Percentiles rank a stretch among this genome's conserved stretches.
Evolutionary conservation across 64 coral and sea anemone genomes (phyloP).

Genomic region (Cladopsammia gracilis): DNA sequence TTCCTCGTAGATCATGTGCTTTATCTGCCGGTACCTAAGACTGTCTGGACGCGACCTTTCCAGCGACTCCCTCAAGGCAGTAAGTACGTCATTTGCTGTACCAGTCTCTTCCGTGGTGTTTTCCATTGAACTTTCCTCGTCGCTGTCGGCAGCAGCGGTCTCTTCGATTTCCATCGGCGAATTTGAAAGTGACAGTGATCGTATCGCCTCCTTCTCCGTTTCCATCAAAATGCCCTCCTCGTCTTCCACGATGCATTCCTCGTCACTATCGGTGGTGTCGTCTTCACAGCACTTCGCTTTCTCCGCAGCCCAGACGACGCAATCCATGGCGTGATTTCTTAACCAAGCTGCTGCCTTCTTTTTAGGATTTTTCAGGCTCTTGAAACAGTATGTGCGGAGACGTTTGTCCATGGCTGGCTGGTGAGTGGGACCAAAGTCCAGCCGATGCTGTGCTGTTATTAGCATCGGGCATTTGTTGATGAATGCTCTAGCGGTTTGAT

Average conservation of each 20-base stretch:
- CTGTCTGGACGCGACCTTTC: no score
- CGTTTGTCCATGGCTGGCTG: conserved; percentile 46
- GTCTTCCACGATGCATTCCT: neutral
- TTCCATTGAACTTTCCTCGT: no score
- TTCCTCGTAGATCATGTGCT: no score
- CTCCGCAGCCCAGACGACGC: conserved; percentile 54
- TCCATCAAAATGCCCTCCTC: neutral
- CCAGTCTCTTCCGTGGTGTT: no score
- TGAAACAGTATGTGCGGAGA: conserved; percentile 29
- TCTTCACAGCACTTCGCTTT: neutral
- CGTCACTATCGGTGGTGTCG: neutral
- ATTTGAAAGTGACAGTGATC: no score
- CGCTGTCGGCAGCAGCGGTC: no score
- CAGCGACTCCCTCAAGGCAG: no score
- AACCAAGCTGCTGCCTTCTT: conserved; percentile 54
- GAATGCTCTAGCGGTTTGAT: conserved; percentile 33
- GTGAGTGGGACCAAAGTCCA: conserved; percentile 25
- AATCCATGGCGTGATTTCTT: conserved; percentile 63
- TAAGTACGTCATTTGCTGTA: no score
- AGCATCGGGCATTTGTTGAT: conserved; percentile 59
- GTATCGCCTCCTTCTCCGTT: no score
- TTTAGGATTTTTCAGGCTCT: conserved; percentile 25
- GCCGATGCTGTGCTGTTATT: conserved; percentile 15
- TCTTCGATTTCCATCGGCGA: no score
- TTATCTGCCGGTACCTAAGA: no score